phyloP scores from a whole-genome alignment of 1,140 invertebrate species.

The Proales similis region DNA sequence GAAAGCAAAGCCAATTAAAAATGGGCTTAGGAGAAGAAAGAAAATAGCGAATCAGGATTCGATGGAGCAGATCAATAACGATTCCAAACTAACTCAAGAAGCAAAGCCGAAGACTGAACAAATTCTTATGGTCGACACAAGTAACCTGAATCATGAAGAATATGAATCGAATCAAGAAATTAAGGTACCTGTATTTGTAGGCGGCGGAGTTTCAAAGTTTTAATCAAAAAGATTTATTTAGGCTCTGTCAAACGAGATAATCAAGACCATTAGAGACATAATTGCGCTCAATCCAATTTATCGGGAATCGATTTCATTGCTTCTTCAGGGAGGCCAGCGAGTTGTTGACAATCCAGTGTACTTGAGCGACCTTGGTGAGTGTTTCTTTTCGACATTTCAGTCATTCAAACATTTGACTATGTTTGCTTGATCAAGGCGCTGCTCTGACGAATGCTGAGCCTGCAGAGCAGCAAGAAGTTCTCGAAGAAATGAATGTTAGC shows the following conservation, averaged over 20 bases:
- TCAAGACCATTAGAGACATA: constrained; percentile 93
- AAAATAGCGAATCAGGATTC: constrained; percentile 12
- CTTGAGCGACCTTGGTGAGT: constrained; percentile 67
- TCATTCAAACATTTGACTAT: background rate
- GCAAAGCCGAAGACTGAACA: background rate
- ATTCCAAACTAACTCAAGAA: constrained; percentile 38
- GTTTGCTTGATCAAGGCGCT: constrained; percentile 62
- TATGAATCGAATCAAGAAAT: constrained; percentile 88
- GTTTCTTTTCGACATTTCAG: background rate
- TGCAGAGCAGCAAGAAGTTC: constrained; percentile 78
- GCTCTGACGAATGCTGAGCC: constrained; percentile 86
- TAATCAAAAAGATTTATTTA: constrained; percentile 44
- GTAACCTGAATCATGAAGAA: constrained; percentile 81
- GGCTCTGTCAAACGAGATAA: constrained; percentile 89
- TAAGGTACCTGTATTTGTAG: constrained; percentile 60
- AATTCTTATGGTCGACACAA: constrained; percentile 85
- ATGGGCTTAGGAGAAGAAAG: constrained; percentile 17
- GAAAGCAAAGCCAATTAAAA: constrained; percentile 35
- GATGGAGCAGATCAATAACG: constrained; percentile 37
- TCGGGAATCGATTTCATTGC: constrained; percentile 60
- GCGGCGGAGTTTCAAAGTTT: constrained; percentile 2
- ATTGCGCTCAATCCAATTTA: constrained; percentile 91
- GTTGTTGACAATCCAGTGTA: constrained; percentile 98
- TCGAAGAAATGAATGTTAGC: constrained; percentile 87
- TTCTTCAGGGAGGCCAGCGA: constrained; percentile 85